Evolutionary conservation across 64 coral and sea anemone genomes (phyloP).

Genomic region (Actinia equina): DNA sequence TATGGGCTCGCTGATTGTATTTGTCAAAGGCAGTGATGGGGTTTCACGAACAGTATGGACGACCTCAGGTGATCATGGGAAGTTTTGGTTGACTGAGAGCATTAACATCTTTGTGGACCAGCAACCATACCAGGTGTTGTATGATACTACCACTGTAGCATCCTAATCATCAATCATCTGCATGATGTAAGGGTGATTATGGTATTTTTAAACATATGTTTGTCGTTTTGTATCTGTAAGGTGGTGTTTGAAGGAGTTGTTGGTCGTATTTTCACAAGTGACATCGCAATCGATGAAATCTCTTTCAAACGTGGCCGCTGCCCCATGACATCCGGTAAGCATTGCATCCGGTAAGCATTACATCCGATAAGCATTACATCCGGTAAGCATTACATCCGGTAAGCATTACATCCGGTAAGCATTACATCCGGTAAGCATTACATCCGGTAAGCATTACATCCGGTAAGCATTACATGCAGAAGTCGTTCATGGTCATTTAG

Average conservation of each 20-base stretch:
- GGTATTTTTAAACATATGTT: no score
- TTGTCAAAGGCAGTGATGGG: no score
- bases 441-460: no score
- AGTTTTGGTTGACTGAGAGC: neutral
- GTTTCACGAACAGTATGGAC: neutral
- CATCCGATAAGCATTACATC: neutral
- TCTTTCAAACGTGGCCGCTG: constrained; percentile 1
- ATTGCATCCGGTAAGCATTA: no score
- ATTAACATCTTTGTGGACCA: neutral
- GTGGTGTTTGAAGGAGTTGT: constrained; percentile 8
- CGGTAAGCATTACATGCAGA: no score
- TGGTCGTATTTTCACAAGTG: constrained; percentile 12
- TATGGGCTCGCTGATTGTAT: neutral
- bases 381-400: no score
- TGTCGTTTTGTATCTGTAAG: neutral
- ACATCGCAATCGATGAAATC: constrained; percentile 13
- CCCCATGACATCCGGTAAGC: neutral
- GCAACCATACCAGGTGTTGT: neutral
- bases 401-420: no score
- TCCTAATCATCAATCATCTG: no score
- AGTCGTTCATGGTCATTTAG: neutral
- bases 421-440: no score
- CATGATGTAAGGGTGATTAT: no score
- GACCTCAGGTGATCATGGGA: constrained; percentile 16
- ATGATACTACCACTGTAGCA: no score